These are phyloP conservation scores for Echinarachnius parma DNA, from an alignment of 53 echinoderm and acorn worm species.

Conservation along the genomic window DNA sequence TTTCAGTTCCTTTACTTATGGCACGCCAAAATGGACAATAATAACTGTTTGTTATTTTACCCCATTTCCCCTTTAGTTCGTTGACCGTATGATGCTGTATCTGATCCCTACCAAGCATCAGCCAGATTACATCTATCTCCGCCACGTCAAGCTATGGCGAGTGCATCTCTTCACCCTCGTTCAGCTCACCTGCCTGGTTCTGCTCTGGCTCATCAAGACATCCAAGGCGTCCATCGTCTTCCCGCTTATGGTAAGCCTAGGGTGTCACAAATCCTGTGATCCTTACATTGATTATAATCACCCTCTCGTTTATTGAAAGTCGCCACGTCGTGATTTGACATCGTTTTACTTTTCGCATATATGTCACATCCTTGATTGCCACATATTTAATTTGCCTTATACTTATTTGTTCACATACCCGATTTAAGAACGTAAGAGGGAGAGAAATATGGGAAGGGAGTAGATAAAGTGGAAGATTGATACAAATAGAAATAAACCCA, in stretches of 20 bases:
- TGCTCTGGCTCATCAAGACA: constrained; percentile 91
- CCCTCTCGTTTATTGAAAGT: too few species aligned
- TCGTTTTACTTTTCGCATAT: too few species aligned
- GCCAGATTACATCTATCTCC: constrained; percentile 82
- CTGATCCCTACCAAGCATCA: constrained; percentile 87
- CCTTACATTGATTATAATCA: not conserved
- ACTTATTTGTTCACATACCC: too few species aligned
- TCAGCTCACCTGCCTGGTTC: constrained; percentile 73
- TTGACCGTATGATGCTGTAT: constrained; percentile 76
- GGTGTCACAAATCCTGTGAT: not conserved
- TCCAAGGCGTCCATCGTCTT: constrained; percentile 87
- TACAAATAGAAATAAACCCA: too few species aligned
- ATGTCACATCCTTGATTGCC: too few species aligned
- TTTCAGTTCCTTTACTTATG: too few species aligned
- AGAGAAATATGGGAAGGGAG: too few species aligned
- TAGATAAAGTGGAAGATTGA: too few species aligned
- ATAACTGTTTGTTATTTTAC: not conserved
- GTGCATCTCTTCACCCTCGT: constrained; percentile 89
- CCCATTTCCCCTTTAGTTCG: constrained; percentile 52
- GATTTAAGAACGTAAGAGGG: too few species aligned
- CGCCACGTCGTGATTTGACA: too few species aligned
- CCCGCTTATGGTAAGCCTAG: constrained; percentile 83
- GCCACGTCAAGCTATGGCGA: constrained; percentile 92
- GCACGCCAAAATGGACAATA: too few species aligned
- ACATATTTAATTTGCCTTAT: too few species aligned